A percentile compares a stretch with the other conserved stretches of the same genome.
phyloP scores from a whole-genome alignment of 1,140 invertebrate genomes.

The Drosophila arizonae region DNA sequence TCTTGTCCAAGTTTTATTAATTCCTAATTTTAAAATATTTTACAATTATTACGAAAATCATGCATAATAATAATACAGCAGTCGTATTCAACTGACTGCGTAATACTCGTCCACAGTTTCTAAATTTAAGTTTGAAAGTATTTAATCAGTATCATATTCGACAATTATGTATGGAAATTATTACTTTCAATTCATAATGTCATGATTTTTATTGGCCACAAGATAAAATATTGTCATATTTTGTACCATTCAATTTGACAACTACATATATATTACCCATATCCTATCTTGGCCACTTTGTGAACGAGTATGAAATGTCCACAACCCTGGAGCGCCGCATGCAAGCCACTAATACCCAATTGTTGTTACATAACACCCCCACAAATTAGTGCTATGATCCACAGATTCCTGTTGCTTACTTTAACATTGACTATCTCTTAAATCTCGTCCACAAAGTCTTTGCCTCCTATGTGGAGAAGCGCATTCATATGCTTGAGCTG shows the following conservation, averaged over 20 bases:
- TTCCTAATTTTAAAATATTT: slow-evolving; percentile 26
- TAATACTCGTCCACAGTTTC: not conserved
- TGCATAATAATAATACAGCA: slow-evolving; percentile 34
- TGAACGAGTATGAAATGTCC: not conserved
- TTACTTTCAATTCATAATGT: no score
- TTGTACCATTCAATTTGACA: not conserved
- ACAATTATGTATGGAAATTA: no score
- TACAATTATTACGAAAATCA: slow-evolving; percentile 15
- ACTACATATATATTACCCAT: not conserved
- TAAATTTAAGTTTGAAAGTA: not conserved
- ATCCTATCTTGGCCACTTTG: not conserved
- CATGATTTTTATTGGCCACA: no score
- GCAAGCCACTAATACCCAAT: slow-evolving; percentile 17
- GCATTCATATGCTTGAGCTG: slow-evolving; percentile 71
- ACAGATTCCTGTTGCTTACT: not conserved
- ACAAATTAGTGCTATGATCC: slow-evolving; percentile 1
- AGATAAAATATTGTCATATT: no score
- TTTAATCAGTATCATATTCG: no score
- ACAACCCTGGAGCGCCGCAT: slow-evolving; percentile 53
- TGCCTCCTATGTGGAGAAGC: slow-evolving; percentile 71
- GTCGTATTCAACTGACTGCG: not conserved
- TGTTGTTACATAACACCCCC: slow-evolving; percentile 12
- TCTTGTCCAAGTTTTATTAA: not conserved
- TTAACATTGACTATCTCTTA: not conserved
- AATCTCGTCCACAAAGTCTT: slow-evolving; percentile 48